A percentile compares a stretch with the other conserved stretches of the same genome.
These are phyloP conservation scores for Synanthedon andrenaeformis DNA, from an alignment of 2,888 invertebrate genomes.

Conservation along the genomic window DNA sequence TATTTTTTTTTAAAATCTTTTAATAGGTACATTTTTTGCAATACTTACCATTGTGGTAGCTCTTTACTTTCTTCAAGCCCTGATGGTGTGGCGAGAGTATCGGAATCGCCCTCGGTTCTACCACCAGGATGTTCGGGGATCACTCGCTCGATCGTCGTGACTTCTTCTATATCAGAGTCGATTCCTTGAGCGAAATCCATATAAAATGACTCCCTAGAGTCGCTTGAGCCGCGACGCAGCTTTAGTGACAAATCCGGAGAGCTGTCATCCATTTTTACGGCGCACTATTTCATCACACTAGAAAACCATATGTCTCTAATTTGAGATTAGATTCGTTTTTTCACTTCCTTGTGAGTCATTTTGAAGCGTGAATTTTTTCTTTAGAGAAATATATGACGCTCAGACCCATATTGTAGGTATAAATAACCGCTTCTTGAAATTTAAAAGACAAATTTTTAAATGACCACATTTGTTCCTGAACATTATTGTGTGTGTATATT, in stretches of 20 bases:
- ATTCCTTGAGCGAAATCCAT: slow-evolving; percentile 93
- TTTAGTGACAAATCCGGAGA: slow-evolving; percentile 89
- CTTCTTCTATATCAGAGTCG: slow-evolving; percentile 90
- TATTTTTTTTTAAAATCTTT: too few relatives aligned
- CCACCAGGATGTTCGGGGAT: slow-evolving; percentile 64
- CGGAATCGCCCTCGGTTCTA: slow-evolving; percentile 55
- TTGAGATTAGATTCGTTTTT: slow-evolving; percentile 14
- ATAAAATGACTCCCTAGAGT: slow-evolving; percentile 89
- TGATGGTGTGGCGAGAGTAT: slow-evolving; percentile 62
- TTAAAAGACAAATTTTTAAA: not conserved
- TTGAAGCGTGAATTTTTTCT: slow-evolving; percentile 6
- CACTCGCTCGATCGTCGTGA: slow-evolving; percentile 75
- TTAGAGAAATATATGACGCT: slow-evolving; percentile 5
- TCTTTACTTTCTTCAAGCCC: slow-evolving; percentile 64
- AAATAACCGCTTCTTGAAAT: not conserved
- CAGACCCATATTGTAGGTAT: slow-evolving; percentile 13
- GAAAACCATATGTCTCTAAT: not conserved
- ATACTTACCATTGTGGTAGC: slow-evolving; percentile 54
- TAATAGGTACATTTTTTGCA: not conserved
- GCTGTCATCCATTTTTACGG: slow-evolving; percentile 74
- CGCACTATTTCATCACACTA: slow-evolving; percentile 7
- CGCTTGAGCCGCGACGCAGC: slow-evolving; percentile 85
- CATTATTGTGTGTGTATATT: too few relatives aligned
- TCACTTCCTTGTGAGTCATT: slow-evolving; percentile 33
- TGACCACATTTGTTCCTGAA: too few relatives aligned